Evolutionary conservation across 1,140 invertebrate genomes (phyloP), one percentile per base, ranked within the genome.

Genomic region (Pogonus chalceus): DNA sequence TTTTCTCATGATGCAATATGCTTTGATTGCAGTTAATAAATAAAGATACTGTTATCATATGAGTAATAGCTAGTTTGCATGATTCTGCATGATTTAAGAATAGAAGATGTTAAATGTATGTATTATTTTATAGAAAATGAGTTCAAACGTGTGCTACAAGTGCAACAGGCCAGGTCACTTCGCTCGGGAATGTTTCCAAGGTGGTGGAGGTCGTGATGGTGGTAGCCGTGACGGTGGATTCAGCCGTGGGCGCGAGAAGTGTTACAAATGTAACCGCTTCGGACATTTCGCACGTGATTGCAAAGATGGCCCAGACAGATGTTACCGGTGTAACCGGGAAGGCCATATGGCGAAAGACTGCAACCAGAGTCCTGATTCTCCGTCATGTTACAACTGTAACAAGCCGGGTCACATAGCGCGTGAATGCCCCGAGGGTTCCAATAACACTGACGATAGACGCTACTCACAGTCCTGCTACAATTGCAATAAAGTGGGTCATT

Each of bases 241-340:
- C 58, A 71, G 73, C 51, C 73, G 83, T 60, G 74, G 76, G 35
- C 81, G 83, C 58, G 86, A 88, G 62, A 90, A 90, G 76, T 96
- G 92, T 76, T 95, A 90, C 82, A 95, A 93, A 75, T 97, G 92
- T 75, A 95, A 95, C 74, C 81, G 88, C 71, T 84, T 85, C 66
- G 92, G 92, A 39, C 91, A 95, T 72, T 93, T 93, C 70, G 91
- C 91, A 60, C 82, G 91, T 58, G 89, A 93, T 62, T 95, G 91
- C 77, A 88, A 88, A 68, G 88, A 91, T 69, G 85, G 87, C 62
- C 83, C 83, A 52, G 84, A 90, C 67, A 79, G 86, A 59, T 92
- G 88, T 75, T 92, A 92, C 71, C 84, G 88, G 59, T 88, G 86
- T 75, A 85, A 82, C 66, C 82, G 83, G 52, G 83, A 85, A 63